Evolutionary conservation across 1,140 invertebrate species (phyloP), one percentile per base, ranked within the genome.

Genomic region (Lepidotrigona ventralis): DNA sequence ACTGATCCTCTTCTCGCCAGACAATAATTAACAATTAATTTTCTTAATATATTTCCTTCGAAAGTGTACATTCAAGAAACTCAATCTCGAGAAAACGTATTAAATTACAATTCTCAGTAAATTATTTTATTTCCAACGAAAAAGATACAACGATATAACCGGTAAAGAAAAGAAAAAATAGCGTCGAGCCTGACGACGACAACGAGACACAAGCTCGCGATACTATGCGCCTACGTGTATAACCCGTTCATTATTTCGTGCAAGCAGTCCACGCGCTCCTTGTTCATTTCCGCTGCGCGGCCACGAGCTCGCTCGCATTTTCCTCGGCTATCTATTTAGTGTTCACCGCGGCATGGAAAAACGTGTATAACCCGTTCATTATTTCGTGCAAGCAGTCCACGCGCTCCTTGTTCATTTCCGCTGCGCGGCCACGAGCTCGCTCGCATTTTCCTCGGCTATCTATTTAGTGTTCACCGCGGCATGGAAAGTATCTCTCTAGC

Each of bases 261-360:
- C 71, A 21, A 53, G 58, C n/a, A 60, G 46, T 72, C 54, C 26
- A 33, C 54, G 73, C 33, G 73, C 73, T 77, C 64, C 54, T 77
- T 70, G 51, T 56, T 76, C 63, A 70, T 83, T 78, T 78, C 74
- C 81, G 70, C 26, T 78, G 19, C 4, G 74, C 76, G 64, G 39
- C 66, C 74, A 78, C 73, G 21, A 39, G 56, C 29, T 46, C 39
- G n/a, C 21, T 26, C 63, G 68, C 84, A 72, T 74, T 87, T 87
- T 87, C 78, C 86, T 66, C 86, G 54, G 85, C 53, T 77, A 69
- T 87, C 86, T 87, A 72, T 83, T 87, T 87, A 87, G 85, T 87
- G 76, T 74, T 86, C 81, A 87, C 84, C 58, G 21, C 85, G 76
- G 81, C 85, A 87, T 86, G 85, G n/a, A n/a, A n/a, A n/a, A n/a